Percentiles rank a stretch among this genome's conserved stretches.
Evolutionary conservation across 2,888 invertebrate species (phyloP).

Genomic region (Apocheima hispidaria): DNA sequence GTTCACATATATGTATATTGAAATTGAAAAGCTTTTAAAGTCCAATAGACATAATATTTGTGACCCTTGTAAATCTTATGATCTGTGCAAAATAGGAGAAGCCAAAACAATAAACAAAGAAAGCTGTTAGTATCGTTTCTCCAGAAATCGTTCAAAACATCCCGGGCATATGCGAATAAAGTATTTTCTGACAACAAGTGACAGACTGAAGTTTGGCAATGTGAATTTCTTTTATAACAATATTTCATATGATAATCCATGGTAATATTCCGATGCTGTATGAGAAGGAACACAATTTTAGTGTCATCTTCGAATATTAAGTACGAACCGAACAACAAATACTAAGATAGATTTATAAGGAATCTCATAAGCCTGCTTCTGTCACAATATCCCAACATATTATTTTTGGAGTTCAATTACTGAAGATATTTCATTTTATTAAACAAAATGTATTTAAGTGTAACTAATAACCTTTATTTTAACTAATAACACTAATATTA

Average conservation of each 20-base stretch:
- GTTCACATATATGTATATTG: no score
- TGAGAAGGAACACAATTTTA: neutral
- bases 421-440: neutral
- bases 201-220: no score
- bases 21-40: neutral
- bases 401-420: neutral
- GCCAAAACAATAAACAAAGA: no score
- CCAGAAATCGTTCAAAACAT: no score
- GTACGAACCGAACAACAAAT: neutral
- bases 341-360: neutral
- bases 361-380: slow-evolving; percentile 2
- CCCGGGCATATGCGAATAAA: no score
- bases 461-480: neutral
- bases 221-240: no score
- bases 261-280: neutral
- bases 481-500: no score
- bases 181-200: no score
- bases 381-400: neutral
- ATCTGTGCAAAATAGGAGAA: neutral
- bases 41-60: no score
- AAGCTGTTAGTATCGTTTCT: no score
- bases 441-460: neutral
- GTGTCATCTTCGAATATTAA: neutral
- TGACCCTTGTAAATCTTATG: neutral
- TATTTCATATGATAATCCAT: neutral